Base-by-base conservation (phyloP, 2,113 vertebrate species). In the Sinocyclocheilus anshuiensis region DNA sequence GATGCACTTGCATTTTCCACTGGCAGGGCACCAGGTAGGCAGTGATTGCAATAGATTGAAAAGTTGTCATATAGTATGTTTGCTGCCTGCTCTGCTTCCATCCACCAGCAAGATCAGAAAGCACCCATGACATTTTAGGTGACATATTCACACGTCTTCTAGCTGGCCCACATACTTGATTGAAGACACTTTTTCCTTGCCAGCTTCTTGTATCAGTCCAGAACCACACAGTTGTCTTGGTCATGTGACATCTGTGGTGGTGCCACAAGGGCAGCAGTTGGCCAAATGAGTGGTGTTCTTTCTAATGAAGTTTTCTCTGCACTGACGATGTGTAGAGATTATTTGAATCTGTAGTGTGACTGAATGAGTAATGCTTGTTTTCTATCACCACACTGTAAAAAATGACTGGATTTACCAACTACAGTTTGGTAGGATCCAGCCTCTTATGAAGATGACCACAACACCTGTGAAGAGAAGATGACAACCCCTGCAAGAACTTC, bases 21-120 rank as follows among this genome's bases (percentile, higher is more conserved):
- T 79, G 15, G 59, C 39, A 65, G 59, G 13, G n/a, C 39, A 65
- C 13, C 59, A 45, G 36, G 22, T 29, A 45, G 57, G n/a, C 22
- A 42, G 12, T 67, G 79, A 67, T 65, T 81, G 79, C 39, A 1
- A 8, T 81, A 65, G 59, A 81, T 63, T 48, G 79, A 81, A 63
- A 79, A 61, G 77, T 55, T 65, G 12, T 65, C 20, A 2, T 26
- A 20, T 4, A 10, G n/a, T 29, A 65, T 81, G n/a, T 65, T 16
- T 26, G 39, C 59, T 8, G 59, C n/a, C 79, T 81, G 79, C 59
- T n/a, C n/a, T 81, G 39, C 59, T 65, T 48, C 53, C 57, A 65
- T 42, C 57, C n/a, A 45, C 39, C n/a, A 24, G 13, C 6, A 24
- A 67, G n/a, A 81, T 18, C 39, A 26, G 39, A 81, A 81, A 81